These are phyloP conservation scores for Dermatophagoides farinae DNA, from an alignment of 1,140 invertebrate species.

Conservation along the genomic window DNA sequence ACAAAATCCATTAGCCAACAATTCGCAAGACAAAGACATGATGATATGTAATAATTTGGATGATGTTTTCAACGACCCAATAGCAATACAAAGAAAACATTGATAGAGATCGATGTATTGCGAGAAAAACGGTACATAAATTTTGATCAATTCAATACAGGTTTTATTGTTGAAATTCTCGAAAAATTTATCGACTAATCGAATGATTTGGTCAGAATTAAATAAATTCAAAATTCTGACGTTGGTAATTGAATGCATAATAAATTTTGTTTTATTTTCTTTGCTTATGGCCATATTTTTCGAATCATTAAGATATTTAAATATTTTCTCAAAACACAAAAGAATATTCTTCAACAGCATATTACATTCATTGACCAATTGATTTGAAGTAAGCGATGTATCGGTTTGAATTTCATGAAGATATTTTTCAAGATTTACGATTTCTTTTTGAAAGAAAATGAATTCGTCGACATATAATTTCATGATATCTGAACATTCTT, in stretches of 20 bases:
- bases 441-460: no score
- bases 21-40: constrained; percentile 58
- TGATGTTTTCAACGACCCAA: constrained; percentile 48
- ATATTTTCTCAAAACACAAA: background rate
- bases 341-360: background rate
- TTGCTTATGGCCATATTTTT: background rate
- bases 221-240: background rate
- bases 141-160: background rate
- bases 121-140: constrained; percentile 41
- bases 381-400: no score
- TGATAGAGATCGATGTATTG: constrained; percentile 51
- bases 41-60: constrained; percentile 64
- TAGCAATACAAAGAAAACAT: constrained; percentile 51
- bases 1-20: constrained; percentile 78
- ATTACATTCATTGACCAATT: background rate
- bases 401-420: no score
- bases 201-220: background rate
- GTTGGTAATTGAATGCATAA: background rate
- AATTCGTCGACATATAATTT: no score
- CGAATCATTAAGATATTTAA: background rate
- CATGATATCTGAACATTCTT: no score
- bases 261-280: background rate
- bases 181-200: background rate
- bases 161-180: background rate
- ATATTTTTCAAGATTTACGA: no score